Base-by-base conservation (phyloP, 2,888 invertebrate genomes). In the Hirtodrosophila histrioides region DNA sequence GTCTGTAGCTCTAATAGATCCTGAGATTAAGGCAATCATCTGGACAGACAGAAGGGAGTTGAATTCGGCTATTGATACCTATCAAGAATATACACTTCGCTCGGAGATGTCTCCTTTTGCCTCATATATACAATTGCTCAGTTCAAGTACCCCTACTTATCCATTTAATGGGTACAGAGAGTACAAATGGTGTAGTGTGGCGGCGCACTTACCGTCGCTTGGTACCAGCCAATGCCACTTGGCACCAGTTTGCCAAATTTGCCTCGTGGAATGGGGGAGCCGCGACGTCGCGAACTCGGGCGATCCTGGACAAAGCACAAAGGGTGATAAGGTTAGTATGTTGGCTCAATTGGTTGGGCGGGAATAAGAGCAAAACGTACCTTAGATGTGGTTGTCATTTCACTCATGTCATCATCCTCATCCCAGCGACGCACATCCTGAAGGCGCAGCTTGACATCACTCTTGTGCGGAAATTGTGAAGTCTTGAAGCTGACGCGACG, bases 211-310 rank as follows among this genome's bases (percentile, higher is more conserved):
- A 92, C 92, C 77, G 93, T 93, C 7, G 96, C 93, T 92, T 94
- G 94, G 88, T 95, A 96, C 95, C 96, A 96, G 50, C 94, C 94
- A 23, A 93, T 91, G 5, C 93, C 89, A 36, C 84, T 93, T 91
- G 75, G 83, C 5, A 83, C 57, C 8, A 91, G 66, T 68, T 89
- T 89, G 9, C 79, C 89, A 61, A 92, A 46, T 63, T 89, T 91
- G 4, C 91, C 85, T 3, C 90, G 82, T 8, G 78, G 78, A 46
- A 84, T 77, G 3, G 86, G 78, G 3, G 79, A 75, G 40, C 88
- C 84, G 9, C 86, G 77, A 0, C 82, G 63, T 0, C 84, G 58
- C n/a, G 87, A 69, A 10, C 54, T 69, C 3, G 80, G 84, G 12
- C 85, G 83, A 31, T 86, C 86, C 75, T 86, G 75, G 53, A 69